A percentile compares a stretch with the other conserved stretches of the same genome.
phyloP scores from a whole-genome alignment of 2,797 vertebrate species.

The Dermochelys coriacea region DNA sequence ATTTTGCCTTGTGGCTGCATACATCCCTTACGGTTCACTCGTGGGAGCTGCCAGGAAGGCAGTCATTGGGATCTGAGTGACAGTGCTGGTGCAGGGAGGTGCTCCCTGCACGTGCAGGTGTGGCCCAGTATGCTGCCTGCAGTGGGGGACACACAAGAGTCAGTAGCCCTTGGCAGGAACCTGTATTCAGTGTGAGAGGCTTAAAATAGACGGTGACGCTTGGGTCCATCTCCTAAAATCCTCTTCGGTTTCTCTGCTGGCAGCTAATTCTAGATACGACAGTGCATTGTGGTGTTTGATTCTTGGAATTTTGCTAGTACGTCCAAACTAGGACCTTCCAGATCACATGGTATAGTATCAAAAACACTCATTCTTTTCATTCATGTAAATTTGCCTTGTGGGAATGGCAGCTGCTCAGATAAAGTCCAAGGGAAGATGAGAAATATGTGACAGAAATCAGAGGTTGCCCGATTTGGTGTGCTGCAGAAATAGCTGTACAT shows the following conservation, averaged over 20 bases:
- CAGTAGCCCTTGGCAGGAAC: conserved; percentile 53
- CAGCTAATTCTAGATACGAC: neutral
- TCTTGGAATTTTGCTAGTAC: neutral
- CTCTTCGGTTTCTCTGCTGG: conserved; percentile 9
- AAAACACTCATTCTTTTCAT: neutral
- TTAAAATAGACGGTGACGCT: conserved; percentile 57
- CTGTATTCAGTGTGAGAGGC: conserved; percentile 40
- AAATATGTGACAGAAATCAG: neutral
- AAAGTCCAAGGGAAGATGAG: neutral
- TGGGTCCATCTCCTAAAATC: neutral
- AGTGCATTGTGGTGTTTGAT: neutral
- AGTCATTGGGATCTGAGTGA: conserved; percentile 40
- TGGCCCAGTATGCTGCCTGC: conserved; percentile 11
- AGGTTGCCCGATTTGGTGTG: neutral
- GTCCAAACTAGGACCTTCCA: neutral
- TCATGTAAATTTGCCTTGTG: neutral
- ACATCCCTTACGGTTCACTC: conserved; percentile 43
- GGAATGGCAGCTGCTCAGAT: conserved; percentile 5
- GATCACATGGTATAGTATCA: neutral
- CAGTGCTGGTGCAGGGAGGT: neutral
- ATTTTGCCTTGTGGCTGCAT: neutral
- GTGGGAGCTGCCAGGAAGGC: conserved; percentile 15
- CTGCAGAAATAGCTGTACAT: neutral
- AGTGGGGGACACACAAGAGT: conserved; percentile 35
- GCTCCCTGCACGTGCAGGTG: neutral